Evolutionary conservation across 2,113 vertebrate genomes (phyloP).

Genomic region (Jacana jacana): DNA sequence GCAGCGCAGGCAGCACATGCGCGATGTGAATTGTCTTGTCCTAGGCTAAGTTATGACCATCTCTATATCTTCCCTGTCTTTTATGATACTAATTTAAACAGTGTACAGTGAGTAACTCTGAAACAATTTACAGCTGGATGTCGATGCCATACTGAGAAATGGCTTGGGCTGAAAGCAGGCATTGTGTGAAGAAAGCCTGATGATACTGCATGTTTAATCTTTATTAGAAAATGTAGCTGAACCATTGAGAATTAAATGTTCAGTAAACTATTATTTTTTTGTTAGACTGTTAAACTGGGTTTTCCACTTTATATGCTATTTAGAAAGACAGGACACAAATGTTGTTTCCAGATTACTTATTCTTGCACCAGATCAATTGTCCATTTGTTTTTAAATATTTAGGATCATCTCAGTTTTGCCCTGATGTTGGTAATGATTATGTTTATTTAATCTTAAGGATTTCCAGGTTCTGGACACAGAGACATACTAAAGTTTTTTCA

Average conservation of each 20-base stretch:
- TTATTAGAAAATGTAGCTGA: constrained; percentile 37
- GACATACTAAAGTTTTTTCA: not conserved
- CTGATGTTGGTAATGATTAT: not conserved
- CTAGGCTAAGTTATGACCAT: not conserved
- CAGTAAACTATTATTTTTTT: constrained; percentile 20
- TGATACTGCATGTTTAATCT: constrained; percentile 48
- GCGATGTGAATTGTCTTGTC: not conserved
- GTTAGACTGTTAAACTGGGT: not conserved
- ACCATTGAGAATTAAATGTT: constrained; percentile 18
- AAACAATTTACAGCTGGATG: constrained; percentile 12
- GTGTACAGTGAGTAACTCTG: not conserved
- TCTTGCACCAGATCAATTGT: not conserved
- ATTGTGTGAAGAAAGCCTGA: constrained; percentile 34
- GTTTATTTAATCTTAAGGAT: not conserved
- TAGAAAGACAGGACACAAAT: not conserved
- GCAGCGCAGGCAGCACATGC: not conserved
- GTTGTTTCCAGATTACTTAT: not conserved
- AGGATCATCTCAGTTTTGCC: not conserved
- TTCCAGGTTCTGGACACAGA: not conserved
- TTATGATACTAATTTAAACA: constrained; percentile 38
- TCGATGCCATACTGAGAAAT: constrained; percentile 31
- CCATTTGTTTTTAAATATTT: not conserved
- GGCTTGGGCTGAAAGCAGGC: constrained; percentile 31
- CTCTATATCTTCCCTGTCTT: constrained; percentile 18
- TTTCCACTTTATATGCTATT: not conserved